phyloP scores from a whole-genome alignment of 1,140 invertebrate genomes.

The Diabrotica virgifera region DNA sequence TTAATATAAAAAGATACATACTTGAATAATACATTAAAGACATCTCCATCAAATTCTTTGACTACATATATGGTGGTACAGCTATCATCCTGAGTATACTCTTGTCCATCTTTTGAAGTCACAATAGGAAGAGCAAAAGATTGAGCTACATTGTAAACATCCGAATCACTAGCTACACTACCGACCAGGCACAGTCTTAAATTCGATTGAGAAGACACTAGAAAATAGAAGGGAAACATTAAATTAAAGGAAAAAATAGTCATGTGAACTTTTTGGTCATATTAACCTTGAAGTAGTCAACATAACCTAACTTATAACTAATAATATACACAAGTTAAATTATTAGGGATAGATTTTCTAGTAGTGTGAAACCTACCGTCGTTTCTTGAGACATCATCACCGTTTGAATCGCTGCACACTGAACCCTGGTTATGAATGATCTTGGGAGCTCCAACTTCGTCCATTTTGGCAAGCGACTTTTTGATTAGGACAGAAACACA shows the following conservation, averaged over 20 bases:
- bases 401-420: conserved; percentile 44
- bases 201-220: conserved; percentile 35
- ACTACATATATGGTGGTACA: conserved; percentile 70
- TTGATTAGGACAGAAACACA: conserved; percentile 36
- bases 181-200: conserved; percentile 64
- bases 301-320: conserved; percentile 36
- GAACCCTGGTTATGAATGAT: conserved; percentile 40
- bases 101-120: conserved; percentile 59
- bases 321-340: not conserved
- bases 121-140: conserved; percentile 63
- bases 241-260: conserved; percentile 8
- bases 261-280: conserved; percentile 10
- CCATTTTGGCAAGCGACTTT: conserved; percentile 44
- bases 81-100: conserved; percentile 55
- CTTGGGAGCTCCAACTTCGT: conserved; percentile 41
- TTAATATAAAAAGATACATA: not conserved
- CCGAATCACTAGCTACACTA: conserved; percentile 52
- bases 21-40: conserved; percentile 64
- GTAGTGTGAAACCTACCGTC: conserved; percentile 32
- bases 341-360: not conserved
- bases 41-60: conserved; percentile 64
- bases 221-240: conserved; percentile 19
- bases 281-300: conserved; percentile 35
- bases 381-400: conserved; percentile 37
- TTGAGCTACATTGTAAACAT: conserved; percentile 56